Evolutionary conservation across 2,888 invertebrate species (phyloP), one percentile per base, ranked within the genome.

Genomic region (Eristalis pertinax): DNA sequence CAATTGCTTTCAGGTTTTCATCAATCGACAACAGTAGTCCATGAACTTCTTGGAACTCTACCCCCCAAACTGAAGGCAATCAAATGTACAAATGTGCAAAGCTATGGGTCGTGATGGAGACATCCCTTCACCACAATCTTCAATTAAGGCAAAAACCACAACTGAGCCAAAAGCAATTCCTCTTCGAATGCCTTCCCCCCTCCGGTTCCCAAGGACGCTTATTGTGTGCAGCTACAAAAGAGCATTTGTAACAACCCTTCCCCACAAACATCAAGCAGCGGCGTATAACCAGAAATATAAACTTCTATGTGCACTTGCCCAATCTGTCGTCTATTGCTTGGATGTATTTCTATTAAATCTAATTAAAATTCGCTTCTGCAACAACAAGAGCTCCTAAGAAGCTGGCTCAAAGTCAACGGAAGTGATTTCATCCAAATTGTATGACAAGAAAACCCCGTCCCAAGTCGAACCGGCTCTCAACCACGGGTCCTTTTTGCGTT

Each of bases 401-500:
- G 29, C 26, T 24, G 41, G n/a, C 41, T 50, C 68, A 50, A 77
- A 77, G 50, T 43, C 50, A 32, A 68, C 41, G 26, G 4, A 67
- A 60, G 38, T 65, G 22, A 50, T 74, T 19, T 29, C 62, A 62
- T n/a, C 22, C 35, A 22, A 60, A 41, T 60, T 60, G 43, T 67
- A 22, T 24, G 56, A 76, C 38, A 76, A 19, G 5, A 64, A 35
- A 70, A 15, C 35, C 56, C 63, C 60, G 60, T 11, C 26, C 26
- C 24, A n/a, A 24, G 4, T 10, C 68, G n/a, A 32, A 32, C 32
- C 15, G 15, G 24, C 26, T 22, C n/a, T 35, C 13, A 35, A n/a
- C 22, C 50, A 64, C 26, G 63, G 63, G 62, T 65, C 80, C 58
- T 50, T 70, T 41, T 38, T 60, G n/a, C 41, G 29, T 63, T 56